Evolutionary conservation across 2,888 invertebrate genomes (phyloP).

Genomic region (Eupithecia tripunctaria): DNA sequence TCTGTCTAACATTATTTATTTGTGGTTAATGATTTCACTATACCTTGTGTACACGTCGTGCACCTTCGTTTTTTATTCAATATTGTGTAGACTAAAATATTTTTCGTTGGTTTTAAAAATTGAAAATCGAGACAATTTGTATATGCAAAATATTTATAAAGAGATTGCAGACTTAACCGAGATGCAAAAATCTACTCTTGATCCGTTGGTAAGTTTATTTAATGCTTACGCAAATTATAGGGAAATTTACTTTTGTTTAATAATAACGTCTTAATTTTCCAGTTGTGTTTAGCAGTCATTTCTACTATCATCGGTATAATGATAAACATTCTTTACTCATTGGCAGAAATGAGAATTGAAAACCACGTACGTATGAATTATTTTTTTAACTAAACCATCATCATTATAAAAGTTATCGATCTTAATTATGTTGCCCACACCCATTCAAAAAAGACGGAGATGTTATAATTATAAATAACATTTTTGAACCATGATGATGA

Average conservation of each 20-base stretch:
- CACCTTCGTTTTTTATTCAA: not conserved
- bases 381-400: not conserved
- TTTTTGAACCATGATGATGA: no score
- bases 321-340: not conserved
- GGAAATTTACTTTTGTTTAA: not conserved
- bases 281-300: not conserved
- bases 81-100: not conserved
- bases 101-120: not conserved
- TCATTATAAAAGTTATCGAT: not conserved
- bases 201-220: slow-evolving; percentile 1
- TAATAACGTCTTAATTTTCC: not conserved
- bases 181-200: slow-evolving; percentile 11
- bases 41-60: not conserved
- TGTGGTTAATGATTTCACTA: not conserved
- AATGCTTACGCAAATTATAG: not conserved
- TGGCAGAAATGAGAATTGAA: not conserved
- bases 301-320: not conserved
- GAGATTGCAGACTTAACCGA: slow-evolving; percentile 1
- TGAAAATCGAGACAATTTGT: slow-evolving; percentile 1
- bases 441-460: not conserved
- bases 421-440: not conserved
- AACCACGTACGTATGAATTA: not conserved
- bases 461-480: no score
- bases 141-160: slow-evolving; percentile 1
- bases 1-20: not conserved